A percentile compares a stretch with the other conserved stretches of the same genome.
Evolutionary conservation across 1,140 invertebrate genomes (phyloP).

Genomic region (Brachionus manjavacas): DNA sequence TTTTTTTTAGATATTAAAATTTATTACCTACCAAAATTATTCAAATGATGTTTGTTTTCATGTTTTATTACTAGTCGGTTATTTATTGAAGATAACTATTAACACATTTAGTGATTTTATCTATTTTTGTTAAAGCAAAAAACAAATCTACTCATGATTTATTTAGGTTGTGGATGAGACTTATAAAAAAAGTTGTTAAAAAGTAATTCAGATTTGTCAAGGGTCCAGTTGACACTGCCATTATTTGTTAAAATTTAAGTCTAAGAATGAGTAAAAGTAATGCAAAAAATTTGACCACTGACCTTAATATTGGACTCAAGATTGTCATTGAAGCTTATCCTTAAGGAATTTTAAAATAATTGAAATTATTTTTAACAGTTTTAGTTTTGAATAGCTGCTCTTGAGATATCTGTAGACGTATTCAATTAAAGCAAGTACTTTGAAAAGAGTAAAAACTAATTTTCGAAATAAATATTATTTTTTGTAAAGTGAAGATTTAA

Average conservation of each 20-base stretch:
- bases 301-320: background rate
- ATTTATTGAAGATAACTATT: background rate
- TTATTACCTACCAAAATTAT: background rate
- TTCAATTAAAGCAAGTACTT: background rate
- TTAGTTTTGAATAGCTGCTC: background rate
- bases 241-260: background rate
- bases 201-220: background rate
- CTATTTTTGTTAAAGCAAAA: background rate
- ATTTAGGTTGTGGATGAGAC: background rate
- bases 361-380: background rate
- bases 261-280: background rate
- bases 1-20: background rate
- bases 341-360: background rate
- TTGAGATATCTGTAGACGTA: background rate
- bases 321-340: background rate
- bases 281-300: background rate
- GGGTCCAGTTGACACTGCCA: background rate
- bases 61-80: background rate
- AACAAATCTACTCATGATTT: background rate
- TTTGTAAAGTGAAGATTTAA: background rate
- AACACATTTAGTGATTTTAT: background rate
- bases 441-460: background rate
- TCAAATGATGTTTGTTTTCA: background rate
- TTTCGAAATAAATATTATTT: background rate
- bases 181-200: background rate